These are phyloP conservation scores for Paguma larvata DNA, from an alignment of 2,797 vertebrate genomes.

Conservation along the genomic window DNA sequence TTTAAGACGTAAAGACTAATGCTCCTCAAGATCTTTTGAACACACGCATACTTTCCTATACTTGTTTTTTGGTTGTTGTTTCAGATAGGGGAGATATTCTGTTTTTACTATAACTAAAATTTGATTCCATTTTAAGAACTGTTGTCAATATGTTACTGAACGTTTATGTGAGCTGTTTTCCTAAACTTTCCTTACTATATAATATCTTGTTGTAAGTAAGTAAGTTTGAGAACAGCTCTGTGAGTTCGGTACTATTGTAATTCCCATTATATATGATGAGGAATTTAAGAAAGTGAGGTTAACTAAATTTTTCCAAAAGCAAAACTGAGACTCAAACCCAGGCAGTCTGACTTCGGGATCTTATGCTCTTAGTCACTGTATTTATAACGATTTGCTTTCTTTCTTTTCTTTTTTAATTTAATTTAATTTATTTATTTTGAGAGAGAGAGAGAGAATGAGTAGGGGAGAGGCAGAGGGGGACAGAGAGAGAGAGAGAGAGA, in stretches of 20 bases:
- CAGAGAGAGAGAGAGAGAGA: no score
- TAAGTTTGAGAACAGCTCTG: neutral
- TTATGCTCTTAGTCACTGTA: neutral
- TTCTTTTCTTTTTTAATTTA: no score
- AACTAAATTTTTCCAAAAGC: conserved; percentile 3
- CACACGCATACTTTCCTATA: neutral
- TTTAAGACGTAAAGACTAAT: neutral
- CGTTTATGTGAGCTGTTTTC: conserved; percentile 14
- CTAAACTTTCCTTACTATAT: neutral
- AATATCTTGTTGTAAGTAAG: conserved; percentile 51
- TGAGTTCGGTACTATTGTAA: conserved; percentile 20
- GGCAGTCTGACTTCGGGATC: conserved; percentile 25
- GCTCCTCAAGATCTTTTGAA: conserved; percentile 35
- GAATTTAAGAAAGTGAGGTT: neutral
- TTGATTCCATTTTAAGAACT: neutral
- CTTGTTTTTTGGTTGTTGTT: conserved; percentile 40
- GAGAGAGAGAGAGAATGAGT: no score
- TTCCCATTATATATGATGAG: neutral
- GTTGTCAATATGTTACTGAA: neutral
- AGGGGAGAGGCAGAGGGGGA: no score
- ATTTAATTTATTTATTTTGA: no score
- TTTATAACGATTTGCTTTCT: conserved; percentile 45
- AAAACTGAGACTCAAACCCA: neutral
- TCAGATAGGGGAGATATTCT: conserved; percentile 34
- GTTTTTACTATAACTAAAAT: conserved; percentile 67